Conservation (phyloP, 2,888 invertebrate genomes). For the Orthonevra nobilis region DNA sequence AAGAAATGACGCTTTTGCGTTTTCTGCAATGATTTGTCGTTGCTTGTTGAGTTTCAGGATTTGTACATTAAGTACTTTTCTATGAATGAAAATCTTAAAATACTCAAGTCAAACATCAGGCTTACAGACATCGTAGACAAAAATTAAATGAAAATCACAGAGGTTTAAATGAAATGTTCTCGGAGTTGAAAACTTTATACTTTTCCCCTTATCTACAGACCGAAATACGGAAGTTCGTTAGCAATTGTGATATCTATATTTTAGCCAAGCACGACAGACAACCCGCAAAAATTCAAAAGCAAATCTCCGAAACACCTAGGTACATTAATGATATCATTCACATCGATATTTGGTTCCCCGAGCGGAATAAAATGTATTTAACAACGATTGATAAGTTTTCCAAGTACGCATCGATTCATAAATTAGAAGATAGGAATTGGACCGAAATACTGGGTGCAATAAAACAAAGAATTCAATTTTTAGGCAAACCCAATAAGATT, state of each 20-base stretch:
- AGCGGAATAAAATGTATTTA: neutral
- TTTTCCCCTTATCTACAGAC: conserved; percentile 8
- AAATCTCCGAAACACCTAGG: conserved; percentile 3
- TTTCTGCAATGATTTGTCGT: too few relatives aligned
- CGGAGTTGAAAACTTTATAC: conserved; percentile 15
- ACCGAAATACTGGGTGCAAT: neutral
- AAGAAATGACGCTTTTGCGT: too few relatives aligned
- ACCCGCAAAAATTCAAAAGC: neutral
- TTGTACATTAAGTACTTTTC: too few relatives aligned
- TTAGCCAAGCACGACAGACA: conserved; percentile 36
- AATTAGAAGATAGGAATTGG: neutral
- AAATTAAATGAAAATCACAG: neutral
- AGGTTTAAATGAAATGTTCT: conserved; percentile 6
- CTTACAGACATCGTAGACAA: conserved; percentile 2
- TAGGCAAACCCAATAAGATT: conserved; percentile 11
- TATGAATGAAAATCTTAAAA: too few relatives aligned
- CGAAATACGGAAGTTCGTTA: conserved; percentile 44
- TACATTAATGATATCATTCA: neutral
- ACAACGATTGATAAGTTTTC: neutral
- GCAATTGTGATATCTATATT: conserved; percentile 40
- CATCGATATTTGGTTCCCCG: too few relatives aligned
- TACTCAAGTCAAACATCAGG: too few relatives aligned
- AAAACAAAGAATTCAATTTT: neutral
- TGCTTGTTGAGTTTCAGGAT: too few relatives aligned
- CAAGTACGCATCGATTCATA: too few relatives aligned